A percentile compares a stretch with the other conserved stretches of the same genome.
Evolutionary conservation across 92 coral and sea anemone genomes (phyloP).

Genomic region (Porites cylindrica): DNA sequence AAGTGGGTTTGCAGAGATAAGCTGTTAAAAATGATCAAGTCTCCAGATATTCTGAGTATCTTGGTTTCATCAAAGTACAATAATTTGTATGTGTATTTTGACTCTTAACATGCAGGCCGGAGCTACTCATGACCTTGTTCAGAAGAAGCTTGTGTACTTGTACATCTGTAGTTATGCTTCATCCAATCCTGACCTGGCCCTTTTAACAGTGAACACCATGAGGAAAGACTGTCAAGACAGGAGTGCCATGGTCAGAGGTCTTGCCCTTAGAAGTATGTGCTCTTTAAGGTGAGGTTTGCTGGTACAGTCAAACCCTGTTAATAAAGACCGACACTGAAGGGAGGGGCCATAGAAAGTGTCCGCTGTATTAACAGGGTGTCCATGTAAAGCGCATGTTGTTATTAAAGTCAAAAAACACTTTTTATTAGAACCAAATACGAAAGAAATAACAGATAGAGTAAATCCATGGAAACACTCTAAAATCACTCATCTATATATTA

Average conservation of each 20-base stretch:
- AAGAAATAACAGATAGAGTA: too few relatives aligned
- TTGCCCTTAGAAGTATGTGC: constrained; percentile 97
- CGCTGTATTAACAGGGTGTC: too few relatives aligned
- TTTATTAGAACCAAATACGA: too few relatives aligned
- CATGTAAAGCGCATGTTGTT: too few relatives aligned
- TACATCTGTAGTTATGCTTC: constrained; percentile 94
- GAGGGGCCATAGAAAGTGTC: too few relatives aligned
- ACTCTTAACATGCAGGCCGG: constrained; percentile 72
- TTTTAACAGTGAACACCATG: constrained; percentile 93
- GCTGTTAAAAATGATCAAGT: too few relatives aligned
- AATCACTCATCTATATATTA: too few relatives aligned
- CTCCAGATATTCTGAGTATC: background rate
- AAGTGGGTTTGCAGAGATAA: too few relatives aligned
- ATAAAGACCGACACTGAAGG: too few relatives aligned
- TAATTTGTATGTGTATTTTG: background rate
- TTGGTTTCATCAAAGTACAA: background rate
- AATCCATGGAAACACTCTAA: too few relatives aligned
- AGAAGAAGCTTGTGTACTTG: constrained; percentile 93
- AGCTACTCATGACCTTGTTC: constrained; percentile 92
- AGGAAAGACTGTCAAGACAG: constrained; percentile 92
- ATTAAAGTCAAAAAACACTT: too few relatives aligned
- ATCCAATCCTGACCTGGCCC: constrained; percentile 90
- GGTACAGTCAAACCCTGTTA: background rate
- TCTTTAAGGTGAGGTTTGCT: constrained; percentile 76
- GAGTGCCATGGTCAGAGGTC: constrained; percentile 97